These are phyloP conservation scores for Galago senegalensis DNA, from an alignment of 2,797 vertebrate genomes.

Conservation along the genomic window DNA sequence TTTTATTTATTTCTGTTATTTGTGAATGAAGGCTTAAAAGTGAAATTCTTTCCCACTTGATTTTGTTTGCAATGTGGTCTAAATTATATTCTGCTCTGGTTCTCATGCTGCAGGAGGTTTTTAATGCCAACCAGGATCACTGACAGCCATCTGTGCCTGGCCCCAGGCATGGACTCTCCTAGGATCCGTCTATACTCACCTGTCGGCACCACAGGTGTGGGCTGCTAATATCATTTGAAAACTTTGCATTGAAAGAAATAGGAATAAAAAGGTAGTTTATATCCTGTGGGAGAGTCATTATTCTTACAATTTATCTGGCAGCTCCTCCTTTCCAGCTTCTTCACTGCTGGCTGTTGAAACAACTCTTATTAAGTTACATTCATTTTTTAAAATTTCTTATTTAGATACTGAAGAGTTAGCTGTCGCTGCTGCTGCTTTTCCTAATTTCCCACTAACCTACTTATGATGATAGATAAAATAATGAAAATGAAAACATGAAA, in stretches of 20 bases:
- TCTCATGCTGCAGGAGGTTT: conserved; percentile 83
- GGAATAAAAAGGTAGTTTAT: conserved; percentile 58
- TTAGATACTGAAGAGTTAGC: conserved; percentile 7
- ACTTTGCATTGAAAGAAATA: conserved; percentile 76
- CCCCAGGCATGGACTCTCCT: conserved; percentile 77
- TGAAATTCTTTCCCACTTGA: conserved; percentile 68
- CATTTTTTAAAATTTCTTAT: neutral
- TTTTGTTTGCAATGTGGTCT: conserved; percentile 42
- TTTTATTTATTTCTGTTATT: conserved; percentile 80
- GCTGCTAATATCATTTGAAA: conserved; percentile 77
- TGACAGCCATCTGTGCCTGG: conserved; percentile 83
- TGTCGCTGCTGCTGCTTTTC: neutral
- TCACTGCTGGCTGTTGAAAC: conserved; percentile 43
- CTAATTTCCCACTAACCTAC: neutral
- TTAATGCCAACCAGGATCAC: conserved; percentile 69
- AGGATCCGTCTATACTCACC: conserved; percentile 78
- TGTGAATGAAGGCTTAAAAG: conserved; percentile 74
- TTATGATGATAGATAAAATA: conserved; percentile 12
- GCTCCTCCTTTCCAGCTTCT: neutral
- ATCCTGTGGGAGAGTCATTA: conserved; percentile 53
- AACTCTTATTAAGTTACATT: conserved; percentile 16
- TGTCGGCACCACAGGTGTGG: conserved; percentile 68
- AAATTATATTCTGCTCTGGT: conserved; percentile 82
- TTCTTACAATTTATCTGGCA: conserved; percentile 45
- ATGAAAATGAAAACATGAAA: conserved; percentile 15